Base-by-base conservation (phyloP, 2,888 invertebrate species). In the Stenurella melanura region DNA sequence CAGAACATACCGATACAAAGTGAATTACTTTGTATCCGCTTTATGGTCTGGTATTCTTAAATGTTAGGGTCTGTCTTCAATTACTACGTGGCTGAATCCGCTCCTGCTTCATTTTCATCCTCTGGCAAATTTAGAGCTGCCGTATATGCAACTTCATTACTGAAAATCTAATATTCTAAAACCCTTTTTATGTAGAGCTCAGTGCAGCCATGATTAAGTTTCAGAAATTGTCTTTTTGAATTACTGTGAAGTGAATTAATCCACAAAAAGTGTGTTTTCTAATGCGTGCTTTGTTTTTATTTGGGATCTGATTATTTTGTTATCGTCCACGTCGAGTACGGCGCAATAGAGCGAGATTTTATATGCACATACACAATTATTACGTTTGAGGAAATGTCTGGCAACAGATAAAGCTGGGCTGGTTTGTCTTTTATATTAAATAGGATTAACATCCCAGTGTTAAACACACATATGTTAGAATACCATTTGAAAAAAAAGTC, bases 111-210 rank as follows among this genome's bases (percentile, higher is more conserved):
- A 7, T 12, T 1, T 21, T 21, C 17, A 21, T 17, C 30, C 30
- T 17, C n/a, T 54, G 15, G 54, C 68, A 57, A 57, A 57, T 68
- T 67, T 21, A 58, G 15, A 38, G 38, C 57, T 38, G 15, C 17
- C 58, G 34, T 58, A 58, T 38, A 58, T 70, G 58, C 38, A 58
- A 70, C 69, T 38, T 66, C 56, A 57, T 73, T 73, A 66, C 64
- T 18, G 73, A 73, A 70, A 73, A 66, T 66, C 66, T 73, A 66
- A 73, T 73, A 57, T 73, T 73, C 64, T 56, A 57, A 73, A 73
- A 73, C 61, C 73, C 64, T 56, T 73, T 73, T 72, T 72, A 72
- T 72, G 72, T 72, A 18, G 17, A 63, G 69, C 69, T 58, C 58
- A 58, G 38, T 70, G 12, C 38, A 0, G 38, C 42, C 58, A 15